Conservation (phyloP, 2,888 invertebrate genomes). For the Amblyjoppa proteus region DNA sequence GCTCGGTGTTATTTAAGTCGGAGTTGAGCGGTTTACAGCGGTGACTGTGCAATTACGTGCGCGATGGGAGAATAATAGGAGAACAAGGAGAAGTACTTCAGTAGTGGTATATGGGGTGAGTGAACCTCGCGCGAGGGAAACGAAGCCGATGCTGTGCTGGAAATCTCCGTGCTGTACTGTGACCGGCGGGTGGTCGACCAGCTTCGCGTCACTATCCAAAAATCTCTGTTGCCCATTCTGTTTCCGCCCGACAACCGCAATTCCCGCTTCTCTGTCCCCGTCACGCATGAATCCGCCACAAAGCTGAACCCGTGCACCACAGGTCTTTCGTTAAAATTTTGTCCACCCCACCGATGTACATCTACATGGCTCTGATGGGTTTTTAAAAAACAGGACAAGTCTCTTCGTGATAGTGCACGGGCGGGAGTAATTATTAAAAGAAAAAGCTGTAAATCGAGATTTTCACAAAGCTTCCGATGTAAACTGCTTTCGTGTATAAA, state of each 20-base stretch:
- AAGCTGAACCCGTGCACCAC: neutral
- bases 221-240: slow-evolving; percentile 33
- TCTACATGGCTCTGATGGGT: neutral
- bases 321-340: neutral
- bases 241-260: slow-evolving; percentile 11
- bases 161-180: neutral
- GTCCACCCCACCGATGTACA: neutral
- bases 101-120: slow-evolving; percentile 10
- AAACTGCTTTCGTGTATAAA: too few relatives aligned
- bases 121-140: slow-evolving; percentile 4
- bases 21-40: slow-evolving; percentile 56
- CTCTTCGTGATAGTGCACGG: neutral
- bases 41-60: slow-evolving; percentile 61
- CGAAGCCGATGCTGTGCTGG: slow-evolving; percentile 1
- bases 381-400: neutral
- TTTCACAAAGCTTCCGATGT: too few relatives aligned
- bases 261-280: neutral
- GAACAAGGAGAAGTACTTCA: slow-evolving; percentile 40
- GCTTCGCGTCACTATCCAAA: slow-evolving; percentile 1
- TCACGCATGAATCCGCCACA: slow-evolving; percentile 1
- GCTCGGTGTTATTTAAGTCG: slow-evolving; percentile 44
- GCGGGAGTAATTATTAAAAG: too few relatives aligned
- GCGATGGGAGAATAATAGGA: slow-evolving; percentile 56
- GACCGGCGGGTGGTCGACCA: neutral
- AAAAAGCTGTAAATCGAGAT: too few relatives aligned